Conservation (phyloP, 2,888 invertebrate species). For the Ariolimax columbianus region DNA sequence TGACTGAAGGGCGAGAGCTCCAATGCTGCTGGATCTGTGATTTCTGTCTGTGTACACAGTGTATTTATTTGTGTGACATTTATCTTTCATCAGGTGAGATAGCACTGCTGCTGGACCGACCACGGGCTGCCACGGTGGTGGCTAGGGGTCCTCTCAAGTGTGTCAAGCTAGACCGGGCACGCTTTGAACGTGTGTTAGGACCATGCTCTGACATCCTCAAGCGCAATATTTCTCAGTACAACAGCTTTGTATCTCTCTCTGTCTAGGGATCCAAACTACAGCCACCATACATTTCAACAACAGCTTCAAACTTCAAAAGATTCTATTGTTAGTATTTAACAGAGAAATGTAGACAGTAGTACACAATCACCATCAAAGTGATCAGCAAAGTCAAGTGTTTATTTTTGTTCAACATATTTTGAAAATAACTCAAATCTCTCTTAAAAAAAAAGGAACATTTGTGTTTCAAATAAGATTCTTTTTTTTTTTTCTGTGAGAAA, state of each 20-base stretch:
- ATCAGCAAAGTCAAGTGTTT: too few relatives aligned
- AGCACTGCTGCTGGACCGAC: constrained; percentile 96
- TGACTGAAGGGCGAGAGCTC: too few relatives aligned
- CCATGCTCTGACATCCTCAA: constrained; percentile 98
- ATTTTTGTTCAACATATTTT: too few relatives aligned
- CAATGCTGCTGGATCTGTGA: too few relatives aligned
- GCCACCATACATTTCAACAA: background rate
- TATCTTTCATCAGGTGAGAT: constrained; percentile 87
- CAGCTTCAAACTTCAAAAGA: too few relatives aligned
- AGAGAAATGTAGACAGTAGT: too few relatives aligned
- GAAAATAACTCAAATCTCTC: too few relatives aligned
- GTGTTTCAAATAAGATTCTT: too few relatives aligned
- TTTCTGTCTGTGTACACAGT: background rate
- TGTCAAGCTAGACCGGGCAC: constrained; percentile 96
- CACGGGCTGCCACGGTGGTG: constrained; percentile 97
- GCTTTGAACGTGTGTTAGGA: constrained; percentile 97
- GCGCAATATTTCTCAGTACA: constrained; percentile 99
- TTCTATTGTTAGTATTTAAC: too few relatives aligned
- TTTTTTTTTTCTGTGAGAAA: too few relatives aligned
- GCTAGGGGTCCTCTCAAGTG: constrained; percentile 97
- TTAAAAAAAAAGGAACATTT: too few relatives aligned
- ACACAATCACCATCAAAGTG: too few relatives aligned
- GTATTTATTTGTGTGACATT: background rate
- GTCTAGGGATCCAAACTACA: constrained; percentile 65
- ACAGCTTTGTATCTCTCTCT: constrained; percentile 86